Base-by-base conservation (phyloP, 2,888 invertebrate species). In the Chloroclysta siterata region DNA sequence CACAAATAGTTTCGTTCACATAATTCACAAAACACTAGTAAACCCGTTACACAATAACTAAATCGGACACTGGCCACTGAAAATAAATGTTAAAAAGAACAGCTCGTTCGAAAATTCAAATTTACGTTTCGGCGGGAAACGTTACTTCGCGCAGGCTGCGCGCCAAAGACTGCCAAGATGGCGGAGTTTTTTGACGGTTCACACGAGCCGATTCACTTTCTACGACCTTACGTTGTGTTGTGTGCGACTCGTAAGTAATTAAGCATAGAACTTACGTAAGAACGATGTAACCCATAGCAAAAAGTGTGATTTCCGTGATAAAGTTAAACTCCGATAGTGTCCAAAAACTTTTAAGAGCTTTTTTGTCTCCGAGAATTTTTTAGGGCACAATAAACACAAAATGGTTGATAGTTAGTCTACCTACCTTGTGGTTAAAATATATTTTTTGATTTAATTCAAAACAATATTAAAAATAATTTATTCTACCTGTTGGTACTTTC, bases 151-250 rank as follows among this genome's bases (percentile, higher is more conserved):
- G 84, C 88, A 78, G 80, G 74, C 87, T 78, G 85, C 89, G 88
- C 90, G 83, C 87, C 85, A 86, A 84, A 85, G 89, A 93, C 92
- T 93, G 89, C 80, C 86, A 90, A 91, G 85, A 92, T 90, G 90
- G 91, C 88, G 89, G 88, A 74, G 86, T 91, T 90, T 90, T 93
- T 91, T 88, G 91, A 89, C 87, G 87, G 90, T 91, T 93, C 92
- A 92, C 92, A 91, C 90, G 84, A 89, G 90, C 84, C 92, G 86
- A 90, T 91, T 93, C 91, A 93, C 92, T 93, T 93, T 93, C 92
- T 93, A 93, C 91, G 92, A 92, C 92, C 92, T 93, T 92, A 93
- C 85, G 84, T 86, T 88, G 88, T 90, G 84, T 86, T 88, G 88
- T 90, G 88, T 90, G 88, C 85, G 88, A 86, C 88, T 88, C 82